Evolutionary conservation across 2,888 invertebrate species (phyloP), one percentile per base, ranked within the genome.

Genomic region (Nemotelus nigrinus): DNA sequence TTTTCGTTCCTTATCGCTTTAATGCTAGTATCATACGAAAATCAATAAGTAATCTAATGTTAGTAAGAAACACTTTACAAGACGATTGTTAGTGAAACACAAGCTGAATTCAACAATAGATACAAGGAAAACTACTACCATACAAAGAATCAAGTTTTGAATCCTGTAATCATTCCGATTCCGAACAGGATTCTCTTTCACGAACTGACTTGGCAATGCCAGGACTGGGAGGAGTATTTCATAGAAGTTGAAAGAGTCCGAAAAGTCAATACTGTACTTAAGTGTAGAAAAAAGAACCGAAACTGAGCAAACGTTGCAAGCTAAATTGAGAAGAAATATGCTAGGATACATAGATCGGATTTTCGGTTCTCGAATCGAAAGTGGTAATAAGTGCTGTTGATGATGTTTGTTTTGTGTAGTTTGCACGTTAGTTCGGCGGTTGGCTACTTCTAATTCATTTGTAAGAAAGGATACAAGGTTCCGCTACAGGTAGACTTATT

Each of bases 221-320:
- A 50, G 50, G 50, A 25, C 25, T 25, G 25, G 25, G 25, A 25
- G 25, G 25, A 25, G 25, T 25, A 25, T 25, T 25, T 25, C 25
- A 25, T 25, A 25, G 25, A 25, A 25, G 25, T 25, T 25, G 25
- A 25, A 25, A 25, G 25, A 25, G 25, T 25, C 25, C 25, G 25
- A 25, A 25, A 25, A 25, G 25, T 25, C 25, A 25, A 25, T 25
- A 25, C 25, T 25, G 25, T 25, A 25, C 25, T 25, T 25, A 25
- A 25, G 25, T 25, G 25, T 1, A 25, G 25, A 25, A 25, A 25
- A 25, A 25, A 25, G 25, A 25, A 25, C 25, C 25, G 25, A 25
- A 71, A 44, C 71, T 71, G 55, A 25, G 10, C 44, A 71, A 71
- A 68, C 55, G 71, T 71, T 55, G 44, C 43, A 25, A 68, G 50